phyloP scores from a whole-genome alignment of 2,113 vertebrate species.

The Azemiops feae region DNA sequence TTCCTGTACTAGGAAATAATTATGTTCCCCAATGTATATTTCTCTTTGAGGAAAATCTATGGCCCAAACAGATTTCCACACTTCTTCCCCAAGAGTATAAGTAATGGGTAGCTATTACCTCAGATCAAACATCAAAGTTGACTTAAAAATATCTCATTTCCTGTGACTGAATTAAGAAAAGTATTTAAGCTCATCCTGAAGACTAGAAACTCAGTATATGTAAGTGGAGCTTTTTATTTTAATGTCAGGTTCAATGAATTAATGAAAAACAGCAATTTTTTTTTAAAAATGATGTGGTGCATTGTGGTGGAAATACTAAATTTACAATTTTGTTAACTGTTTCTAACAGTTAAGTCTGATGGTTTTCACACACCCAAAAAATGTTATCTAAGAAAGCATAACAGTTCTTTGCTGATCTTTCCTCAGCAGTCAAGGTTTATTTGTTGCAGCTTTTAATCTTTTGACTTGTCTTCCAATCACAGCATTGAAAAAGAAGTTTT shows the following conservation, averaged over 20 bases:
- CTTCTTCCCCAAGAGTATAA: slow-evolving; percentile 34
- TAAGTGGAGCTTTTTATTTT: not conserved
- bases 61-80: slow-evolving; percentile 58
- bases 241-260: slow-evolving; percentile 18
- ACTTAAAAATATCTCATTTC: slow-evolving; percentile 55
- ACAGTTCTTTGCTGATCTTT: slow-evolving; percentile 72
- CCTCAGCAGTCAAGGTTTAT: slow-evolving; percentile 74
- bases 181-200: slow-evolving; percentile 24
- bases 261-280: not conserved
- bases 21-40: slow-evolving; percentile 65
- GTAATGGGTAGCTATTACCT: slow-evolving; percentile 5
- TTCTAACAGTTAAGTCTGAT: slow-evolving; percentile 68
- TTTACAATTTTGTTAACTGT: slow-evolving; percentile 62
- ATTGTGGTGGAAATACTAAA: slow-evolving; percentile 27
- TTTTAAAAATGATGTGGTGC: slow-evolving; percentile 22
- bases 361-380: slow-evolving; percentile 49
- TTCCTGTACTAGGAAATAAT: slow-evolving; percentile 78
- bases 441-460: slow-evolving; percentile 78
- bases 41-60: slow-evolving; percentile 62
- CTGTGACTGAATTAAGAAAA: slow-evolving; percentile 20
- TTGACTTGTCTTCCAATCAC: slow-evolving; percentile 72
- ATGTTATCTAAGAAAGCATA: slow-evolving; percentile 69
- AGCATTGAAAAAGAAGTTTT: slow-evolving; percentile 74
- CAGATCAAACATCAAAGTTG: slow-evolving; percentile 17
- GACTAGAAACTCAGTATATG: slow-evolving; percentile 28